Evolutionary conservation across 2,888 invertebrate species (phyloP).

Genomic region (Nomada fabriciana): DNA sequence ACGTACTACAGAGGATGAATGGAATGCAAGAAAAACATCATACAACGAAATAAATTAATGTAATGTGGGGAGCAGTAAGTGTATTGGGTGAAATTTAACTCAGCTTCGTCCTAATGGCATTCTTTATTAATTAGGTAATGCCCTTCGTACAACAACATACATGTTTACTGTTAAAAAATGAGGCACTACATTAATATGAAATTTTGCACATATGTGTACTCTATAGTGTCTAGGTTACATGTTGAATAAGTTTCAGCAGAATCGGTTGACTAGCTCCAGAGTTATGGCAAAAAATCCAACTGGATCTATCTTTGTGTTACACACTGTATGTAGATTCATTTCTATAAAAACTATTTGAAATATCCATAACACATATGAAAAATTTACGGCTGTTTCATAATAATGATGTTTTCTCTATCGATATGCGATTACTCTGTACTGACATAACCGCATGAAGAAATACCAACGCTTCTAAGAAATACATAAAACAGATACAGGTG

Average conservation of each 20-base stretch:
- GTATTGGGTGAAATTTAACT: slow-evolving; percentile 1
- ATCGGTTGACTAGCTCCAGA: too few relatives aligned
- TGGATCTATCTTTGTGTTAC: too few relatives aligned
- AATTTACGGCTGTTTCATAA: not conserved
- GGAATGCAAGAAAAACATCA: slow-evolving; percentile 1
- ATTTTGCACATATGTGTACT: too few relatives aligned
- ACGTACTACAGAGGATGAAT: not conserved
- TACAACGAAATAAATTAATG: not conserved
- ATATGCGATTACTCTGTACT: not conserved
- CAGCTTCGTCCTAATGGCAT: slow-evolving; percentile 21
- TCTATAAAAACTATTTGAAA: not conserved
- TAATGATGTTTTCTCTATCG: not conserved
- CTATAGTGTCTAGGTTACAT: too few relatives aligned
- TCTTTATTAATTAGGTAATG: not conserved
- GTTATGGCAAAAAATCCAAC: too few relatives aligned
- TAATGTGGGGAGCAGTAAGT: not conserved
- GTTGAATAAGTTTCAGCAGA: too few relatives aligned
- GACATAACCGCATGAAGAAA: slow-evolving; percentile 13
- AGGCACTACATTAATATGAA: too few relatives aligned
- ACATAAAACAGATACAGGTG: not conserved
- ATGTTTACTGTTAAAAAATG: too few relatives aligned
- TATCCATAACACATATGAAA: not conserved
- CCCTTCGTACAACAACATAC: not conserved
- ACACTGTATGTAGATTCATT: not conserved
- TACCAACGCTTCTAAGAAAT: not conserved